A percentile compares a stretch with the other conserved stretches of the same genome.
Conservation (phyloP, 2,113 vertebrate species). For the Bufo bufo region DNA sequence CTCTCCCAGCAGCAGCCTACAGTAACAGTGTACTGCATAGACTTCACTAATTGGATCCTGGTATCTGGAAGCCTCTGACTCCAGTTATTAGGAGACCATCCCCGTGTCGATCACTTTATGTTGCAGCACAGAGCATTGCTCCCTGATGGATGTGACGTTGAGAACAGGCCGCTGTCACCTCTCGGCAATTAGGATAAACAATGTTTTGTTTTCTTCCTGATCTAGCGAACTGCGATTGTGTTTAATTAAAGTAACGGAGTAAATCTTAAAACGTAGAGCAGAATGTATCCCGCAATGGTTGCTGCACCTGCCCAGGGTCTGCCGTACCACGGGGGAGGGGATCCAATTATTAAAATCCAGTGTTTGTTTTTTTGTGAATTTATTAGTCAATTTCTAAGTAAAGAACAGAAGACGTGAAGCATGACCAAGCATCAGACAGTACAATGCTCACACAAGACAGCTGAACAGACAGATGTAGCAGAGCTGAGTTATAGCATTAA, state of each 20-base stretch:
- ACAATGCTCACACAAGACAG: neutral
- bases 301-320: neutral
- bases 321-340: neutral
- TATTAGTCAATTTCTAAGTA: neutral
- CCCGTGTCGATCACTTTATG: neutral
- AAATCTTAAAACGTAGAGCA: neutral
- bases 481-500: no score
- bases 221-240: slow-evolving; percentile 18
- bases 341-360: neutral
- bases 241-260: slow-evolving; percentile 33
- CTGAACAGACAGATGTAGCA: neutral
- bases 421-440: neutral
- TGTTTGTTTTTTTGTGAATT: neutral
- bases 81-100: neutral
- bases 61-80: neutral
- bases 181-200: neutral
- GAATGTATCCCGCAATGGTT: slow-evolving; percentile 8
- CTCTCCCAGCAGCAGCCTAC: no score
- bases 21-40: neutral
- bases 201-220: slow-evolving; percentile 29
- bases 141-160: neutral
- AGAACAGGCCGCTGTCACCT: neutral
- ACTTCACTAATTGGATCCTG: neutral
- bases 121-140: slow-evolving; percentile 1
- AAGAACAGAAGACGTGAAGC: neutral